phyloP scores from a whole-genome alignment of 37 sponge, comb jelly and placozoan genomes.

The Lycopodina hypogea region DNA sequence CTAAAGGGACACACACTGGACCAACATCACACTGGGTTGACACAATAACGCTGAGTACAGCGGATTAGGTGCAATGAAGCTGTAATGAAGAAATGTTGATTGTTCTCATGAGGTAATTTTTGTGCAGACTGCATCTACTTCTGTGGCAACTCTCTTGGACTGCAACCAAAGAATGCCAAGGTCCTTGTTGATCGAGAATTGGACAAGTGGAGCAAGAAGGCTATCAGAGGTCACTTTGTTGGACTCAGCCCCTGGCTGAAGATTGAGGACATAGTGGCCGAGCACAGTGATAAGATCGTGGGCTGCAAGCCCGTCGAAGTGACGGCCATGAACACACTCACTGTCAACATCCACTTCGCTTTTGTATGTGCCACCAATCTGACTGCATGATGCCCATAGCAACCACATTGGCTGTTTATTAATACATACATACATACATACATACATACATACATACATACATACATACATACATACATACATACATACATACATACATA shows the following conservation, averaged over 20 bases:
- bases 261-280: conserved; percentile 49
- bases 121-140: conserved; percentile 69
- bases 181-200: conserved; percentile 44
- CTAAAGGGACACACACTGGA: too few relatives aligned
- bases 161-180: conserved; percentile 69
- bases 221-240: conserved; percentile 33
- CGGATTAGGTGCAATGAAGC: too few relatives aligned
- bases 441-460: neutral
- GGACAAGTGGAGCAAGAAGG: conserved; percentile 70
- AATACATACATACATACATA: too few relatives aligned
- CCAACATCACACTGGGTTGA: too few relatives aligned
- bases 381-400: too few relatives aligned
- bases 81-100: too few relatives aligned
- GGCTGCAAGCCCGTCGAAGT: conserved; percentile 80
- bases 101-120: conserved; percentile 35
- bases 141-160: conserved; percentile 85
- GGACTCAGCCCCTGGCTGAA: conserved; percentile 52
- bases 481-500: too few relatives aligned
- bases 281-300: conserved; percentile 59
- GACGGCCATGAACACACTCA: conserved; percentile 78
- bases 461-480: neutral
- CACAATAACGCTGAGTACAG: too few relatives aligned
- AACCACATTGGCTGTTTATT: neutral
- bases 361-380: conserved; percentile 62
- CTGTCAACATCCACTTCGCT: conserved; percentile 82